phyloP scores from a whole-genome alignment of 1,140 invertebrate genomes.

The Euura saliciscinereae region DNA sequence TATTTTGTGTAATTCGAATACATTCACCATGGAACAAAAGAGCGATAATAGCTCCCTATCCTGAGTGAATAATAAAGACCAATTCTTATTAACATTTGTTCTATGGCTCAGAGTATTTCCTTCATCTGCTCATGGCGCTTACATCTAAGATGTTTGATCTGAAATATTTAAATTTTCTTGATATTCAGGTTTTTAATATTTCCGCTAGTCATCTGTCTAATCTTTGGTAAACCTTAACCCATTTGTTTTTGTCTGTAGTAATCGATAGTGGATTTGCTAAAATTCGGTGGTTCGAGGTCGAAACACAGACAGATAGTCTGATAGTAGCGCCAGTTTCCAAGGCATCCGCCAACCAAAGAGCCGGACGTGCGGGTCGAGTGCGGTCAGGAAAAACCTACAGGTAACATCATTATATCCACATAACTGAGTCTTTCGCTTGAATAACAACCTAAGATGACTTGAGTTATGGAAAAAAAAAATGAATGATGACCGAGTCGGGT shows the following conservation, averaged over 20 bases:
- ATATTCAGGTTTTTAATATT: not conserved
- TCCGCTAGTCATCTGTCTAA: too few relatives aligned
- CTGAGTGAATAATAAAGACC: too few relatives aligned
- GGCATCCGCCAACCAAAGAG: conserved; percentile 90
- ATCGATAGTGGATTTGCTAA: conserved; percentile 98
- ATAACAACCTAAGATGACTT: too few relatives aligned
- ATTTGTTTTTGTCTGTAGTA: conserved; percentile 66
- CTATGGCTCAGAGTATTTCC: not conserved
- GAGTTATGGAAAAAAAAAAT: too few relatives aligned
- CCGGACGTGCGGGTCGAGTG: conserved; percentile 89
- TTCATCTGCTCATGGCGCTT: conserved; percentile 7
- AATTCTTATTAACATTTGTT: too few relatives aligned
- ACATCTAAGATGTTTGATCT: not conserved
- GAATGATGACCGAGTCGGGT: too few relatives aligned
- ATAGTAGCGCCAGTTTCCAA: conserved; percentile 85
- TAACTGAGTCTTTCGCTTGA: too few relatives aligned
- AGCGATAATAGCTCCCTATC: too few relatives aligned
- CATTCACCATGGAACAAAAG: too few relatives aligned
- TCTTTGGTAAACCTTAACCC: too few relatives aligned
- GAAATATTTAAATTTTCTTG: conserved; percentile 6
- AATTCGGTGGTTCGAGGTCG: conserved; percentile 86
- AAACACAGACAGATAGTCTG: conserved; percentile 84
- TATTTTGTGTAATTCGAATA: not conserved
- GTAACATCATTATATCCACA: conserved; percentile 41
- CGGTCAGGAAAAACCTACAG: conserved; percentile 83